Conservation (phyloP, 1,140 invertebrate species). For the Drosophila biarmipes region DNA sequence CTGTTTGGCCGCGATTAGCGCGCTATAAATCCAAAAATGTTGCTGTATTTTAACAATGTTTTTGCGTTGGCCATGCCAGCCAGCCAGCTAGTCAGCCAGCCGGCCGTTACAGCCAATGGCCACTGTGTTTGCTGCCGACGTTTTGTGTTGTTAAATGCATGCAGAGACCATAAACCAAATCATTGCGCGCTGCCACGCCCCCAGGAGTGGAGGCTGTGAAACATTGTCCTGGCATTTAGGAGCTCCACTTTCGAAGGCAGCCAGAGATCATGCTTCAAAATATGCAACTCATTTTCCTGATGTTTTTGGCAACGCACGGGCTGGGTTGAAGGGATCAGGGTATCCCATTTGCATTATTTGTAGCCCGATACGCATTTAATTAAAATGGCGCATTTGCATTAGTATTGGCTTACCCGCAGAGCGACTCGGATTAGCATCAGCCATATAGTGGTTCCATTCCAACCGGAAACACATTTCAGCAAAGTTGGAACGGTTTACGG, state of each 20-base stretch:
- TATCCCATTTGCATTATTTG: constrained; percentile 72
- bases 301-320: constrained; percentile 16
- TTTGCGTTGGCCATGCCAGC: constrained; percentile 49
- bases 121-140: constrained; percentile 28
- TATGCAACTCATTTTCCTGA: constrained; percentile 65
- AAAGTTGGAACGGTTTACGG: constrained; percentile 27
- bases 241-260: constrained; percentile 3
- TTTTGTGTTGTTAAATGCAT: constrained; percentile 72
- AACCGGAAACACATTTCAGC: constrained; percentile 32
- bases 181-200: constrained; percentile 69
- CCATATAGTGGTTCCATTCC: constrained; percentile 3
- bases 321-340: neutral
- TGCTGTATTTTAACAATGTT: constrained; percentile 81
- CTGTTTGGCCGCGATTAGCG: constrained; percentile 79
- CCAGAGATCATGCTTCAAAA: constrained; percentile 54
- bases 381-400: constrained; percentile 55
- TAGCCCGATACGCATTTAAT: constrained; percentile 76
- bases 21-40: constrained; percentile 81
- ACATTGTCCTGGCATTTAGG: constrained; percentile 29
- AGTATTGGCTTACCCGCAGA: constrained; percentile 27
- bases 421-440: constrained; percentile 38
- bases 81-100: constrained; percentile 55
- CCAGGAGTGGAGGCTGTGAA: constrained; percentile 37
- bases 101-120: constrained; percentile 31
- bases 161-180: constrained; percentile 76